Evolutionary conservation across 1,140 invertebrate genomes (phyloP).

Genomic region (Trichonephila clavipes): DNA sequence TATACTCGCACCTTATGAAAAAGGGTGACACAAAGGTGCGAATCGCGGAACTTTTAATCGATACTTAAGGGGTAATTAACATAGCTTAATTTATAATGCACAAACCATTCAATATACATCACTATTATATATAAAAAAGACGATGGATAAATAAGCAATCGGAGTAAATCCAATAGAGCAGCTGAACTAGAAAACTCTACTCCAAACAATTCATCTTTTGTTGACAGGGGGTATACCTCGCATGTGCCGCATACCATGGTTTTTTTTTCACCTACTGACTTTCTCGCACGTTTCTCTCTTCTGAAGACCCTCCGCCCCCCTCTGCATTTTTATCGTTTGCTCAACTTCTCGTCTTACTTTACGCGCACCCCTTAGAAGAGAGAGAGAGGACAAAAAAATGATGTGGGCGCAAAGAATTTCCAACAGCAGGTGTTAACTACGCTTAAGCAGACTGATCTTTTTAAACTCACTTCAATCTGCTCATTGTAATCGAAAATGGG

Average conservation of each 20-base stretch:
- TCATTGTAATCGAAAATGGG: slow-evolving; percentile 25
- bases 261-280: slow-evolving; percentile 23
- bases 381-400: slow-evolving; percentile 24
- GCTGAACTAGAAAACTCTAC: slow-evolving; percentile 32
- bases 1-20: no score
- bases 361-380: neutral
- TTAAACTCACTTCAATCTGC: slow-evolving; percentile 64
- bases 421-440: slow-evolving; percentile 66
- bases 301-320: slow-evolving; percentile 5
- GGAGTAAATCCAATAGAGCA: neutral
- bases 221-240: neutral
- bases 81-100: no score
- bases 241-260: slow-evolving; percentile 14
- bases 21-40: no score
- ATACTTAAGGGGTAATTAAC: no score
- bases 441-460: slow-evolving; percentile 70
- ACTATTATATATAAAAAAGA: neutral
- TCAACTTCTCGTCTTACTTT: slow-evolving; percentile 48
- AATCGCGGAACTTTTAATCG: no score
- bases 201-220: neutral
- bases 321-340: slow-evolving; percentile 45
- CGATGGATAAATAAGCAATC: neutral
- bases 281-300: slow-evolving; percentile 55
- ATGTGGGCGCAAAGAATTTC: slow-evolving; percentile 69
- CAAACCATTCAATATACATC: neutral